Evolutionary conservation across 2,113 vertebrate species (phyloP), one percentile per base, ranked within the genome.

Genomic region (Heterotilapia buettikoferi): DNA sequence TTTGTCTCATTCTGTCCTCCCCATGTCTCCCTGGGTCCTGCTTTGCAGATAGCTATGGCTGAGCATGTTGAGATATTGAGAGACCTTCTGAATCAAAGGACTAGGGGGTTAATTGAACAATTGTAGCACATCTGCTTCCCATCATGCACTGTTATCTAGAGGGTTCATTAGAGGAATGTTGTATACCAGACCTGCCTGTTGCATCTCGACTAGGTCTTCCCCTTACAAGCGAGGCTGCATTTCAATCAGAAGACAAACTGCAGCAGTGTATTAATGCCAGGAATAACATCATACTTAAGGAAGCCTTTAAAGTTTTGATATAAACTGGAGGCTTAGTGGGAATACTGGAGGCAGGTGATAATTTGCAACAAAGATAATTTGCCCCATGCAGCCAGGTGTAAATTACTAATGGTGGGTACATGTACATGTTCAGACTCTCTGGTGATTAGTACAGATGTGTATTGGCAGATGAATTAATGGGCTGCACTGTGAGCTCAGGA

Each of bases 91-190:
- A 68, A 86, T 86, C 26, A 88, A 86, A 93, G 31, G 86, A 73
- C 50, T 13, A 5, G 68, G 73, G 19, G 87, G 84, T 89, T 91
- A 93, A 93, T 83, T 93, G 88, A 93, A 91, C 88, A 90, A 86
- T 83, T 93, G 90, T 54, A 57, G 52, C 85, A 52, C 91, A 92
- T 93, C 85, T 92, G 89, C 82, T 92, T 90, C 90, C 86, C 90
- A 89, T 92, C 90, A 87, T 94, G 68, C 84, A 81, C 33, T 56
- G 71, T 80, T 89, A 88, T 93, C 89, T 61, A 31, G 84, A 80
- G 86, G 78, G 63, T 85, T 91, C 88, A 92, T 92, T 89, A 89
- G 76, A 80, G 80, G 24, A 63, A 86, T 84, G 73, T 71, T 81
- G 24, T 83, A 78, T 47, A 78, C 43, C 24, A 50, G 71, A 78